Conservation (phyloP, 2,113 vertebrate species). For the Terrapene triunguis region DNA sequence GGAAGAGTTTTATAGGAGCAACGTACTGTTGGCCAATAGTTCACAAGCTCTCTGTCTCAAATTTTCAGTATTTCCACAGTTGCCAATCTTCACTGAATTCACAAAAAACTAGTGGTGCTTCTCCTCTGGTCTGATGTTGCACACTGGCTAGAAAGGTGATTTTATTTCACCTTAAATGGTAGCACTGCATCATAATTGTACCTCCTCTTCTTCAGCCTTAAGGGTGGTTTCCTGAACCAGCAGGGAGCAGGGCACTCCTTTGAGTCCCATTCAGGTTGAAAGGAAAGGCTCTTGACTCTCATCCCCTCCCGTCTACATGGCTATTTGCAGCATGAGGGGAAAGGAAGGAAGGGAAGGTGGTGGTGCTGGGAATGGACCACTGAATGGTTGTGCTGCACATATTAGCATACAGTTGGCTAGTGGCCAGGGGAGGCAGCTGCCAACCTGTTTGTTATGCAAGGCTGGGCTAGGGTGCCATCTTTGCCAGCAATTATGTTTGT, state of each 20-base stretch:
- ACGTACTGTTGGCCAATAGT: constrained; percentile 23
- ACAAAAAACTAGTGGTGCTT: not conserved
- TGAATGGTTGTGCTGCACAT: not conserved
- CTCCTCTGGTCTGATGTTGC: not conserved
- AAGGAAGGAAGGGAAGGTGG: not conserved
- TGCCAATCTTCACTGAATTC: not conserved
- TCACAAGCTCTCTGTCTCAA: constrained; percentile 41
- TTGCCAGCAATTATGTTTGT: not conserved
- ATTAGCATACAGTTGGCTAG: not conserved
- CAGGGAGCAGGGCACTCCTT: not conserved
- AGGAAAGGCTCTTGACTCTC: not conserved
- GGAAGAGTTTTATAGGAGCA: constrained; percentile 51
- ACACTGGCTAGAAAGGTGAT: not conserved
- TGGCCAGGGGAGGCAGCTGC: not conserved
- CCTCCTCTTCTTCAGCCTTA: not conserved
- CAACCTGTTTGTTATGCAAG: not conserved
- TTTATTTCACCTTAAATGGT: not conserved
- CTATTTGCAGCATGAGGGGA: not conserved
- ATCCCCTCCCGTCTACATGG: not conserved
- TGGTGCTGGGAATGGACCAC: not conserved
- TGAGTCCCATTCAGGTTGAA: not conserved
- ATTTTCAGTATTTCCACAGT: constrained; percentile 17
- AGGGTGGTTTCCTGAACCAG: not conserved
- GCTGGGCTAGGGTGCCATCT: not conserved
- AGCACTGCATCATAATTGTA: not conserved